These are phyloP conservation scores for Brachyptera risi DNA, from an alignment of 2,888 invertebrate genomes.

Conservation along the genomic window DNA sequence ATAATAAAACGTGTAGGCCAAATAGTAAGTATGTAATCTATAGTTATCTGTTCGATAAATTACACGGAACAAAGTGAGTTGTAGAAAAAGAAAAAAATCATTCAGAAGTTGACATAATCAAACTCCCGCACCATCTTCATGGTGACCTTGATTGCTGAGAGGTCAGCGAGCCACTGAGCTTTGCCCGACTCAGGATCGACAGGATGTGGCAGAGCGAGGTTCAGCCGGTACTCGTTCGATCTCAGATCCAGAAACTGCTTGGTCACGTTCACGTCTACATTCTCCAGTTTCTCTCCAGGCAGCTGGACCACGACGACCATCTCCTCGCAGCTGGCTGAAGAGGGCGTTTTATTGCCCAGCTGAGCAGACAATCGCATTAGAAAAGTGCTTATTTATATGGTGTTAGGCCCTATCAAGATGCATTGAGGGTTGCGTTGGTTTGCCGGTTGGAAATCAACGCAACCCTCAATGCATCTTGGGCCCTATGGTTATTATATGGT, in stretches of 20 bases:
- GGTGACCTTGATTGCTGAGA: conserved; percentile 63
- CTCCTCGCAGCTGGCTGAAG: conserved; percentile 82
- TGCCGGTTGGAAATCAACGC: no score
- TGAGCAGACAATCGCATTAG: conserved; percentile 42
- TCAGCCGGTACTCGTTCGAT: conserved; percentile 63
- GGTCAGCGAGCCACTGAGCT: conserved; percentile 71
- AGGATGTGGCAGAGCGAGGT: conserved; percentile 73
- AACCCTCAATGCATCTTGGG: neutral
- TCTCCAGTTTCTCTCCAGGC: conserved; percentile 69
- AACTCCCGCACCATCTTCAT: conserved; percentile 73
- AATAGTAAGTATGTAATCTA: no score
- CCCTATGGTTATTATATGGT: no score
- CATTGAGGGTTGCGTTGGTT: neutral
- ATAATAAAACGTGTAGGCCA: no score
- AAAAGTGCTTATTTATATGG: no score
- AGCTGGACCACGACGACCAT: conserved; percentile 73
- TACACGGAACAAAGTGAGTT: no score
- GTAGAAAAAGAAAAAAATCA: no score
- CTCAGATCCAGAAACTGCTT: conserved; percentile 55
- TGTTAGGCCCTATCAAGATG: no score
- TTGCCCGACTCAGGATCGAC: conserved; percentile 76
- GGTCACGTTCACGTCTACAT: conserved; percentile 64
- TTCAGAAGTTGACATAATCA: conserved; percentile 82
- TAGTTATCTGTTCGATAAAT: no score
- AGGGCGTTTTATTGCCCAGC: conserved; percentile 76